These are phyloP conservation scores for Butorides virescens DNA, from an alignment of 2,113 vertebrate genomes.

Conservation along the genomic window DNA sequence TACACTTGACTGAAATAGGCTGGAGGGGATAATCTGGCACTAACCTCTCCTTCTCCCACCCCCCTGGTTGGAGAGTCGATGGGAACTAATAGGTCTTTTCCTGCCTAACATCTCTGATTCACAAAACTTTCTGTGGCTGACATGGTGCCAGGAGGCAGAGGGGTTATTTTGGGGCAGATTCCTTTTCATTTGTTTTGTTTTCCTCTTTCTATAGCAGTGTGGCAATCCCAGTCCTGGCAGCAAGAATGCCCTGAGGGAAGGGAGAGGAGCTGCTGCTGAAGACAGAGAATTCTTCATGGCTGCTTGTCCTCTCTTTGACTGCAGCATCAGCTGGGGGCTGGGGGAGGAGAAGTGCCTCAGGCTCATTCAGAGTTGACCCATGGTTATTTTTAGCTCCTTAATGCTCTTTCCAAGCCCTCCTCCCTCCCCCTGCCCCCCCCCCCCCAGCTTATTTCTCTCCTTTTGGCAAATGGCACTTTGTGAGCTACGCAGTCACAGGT, in stretches of 20 bases:
- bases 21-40: not conserved
- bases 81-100: conserved; percentile 31
- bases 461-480: conserved; percentile 42
- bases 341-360: not conserved
- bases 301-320: conserved; percentile 37
- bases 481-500: conserved; percentile 28
- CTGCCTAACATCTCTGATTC: conserved; percentile 13
- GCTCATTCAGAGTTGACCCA: conserved; percentile 52
- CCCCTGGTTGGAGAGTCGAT: not conserved
- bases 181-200: conserved; percentile 54
- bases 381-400: conserved; percentile 75
- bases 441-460: conserved; percentile 54
- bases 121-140: conserved; percentile 22
- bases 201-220: conserved; percentile 46
- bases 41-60: not conserved
- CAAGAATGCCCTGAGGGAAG: not conserved
- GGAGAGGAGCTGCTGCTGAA: conserved; percentile 11
- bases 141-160: not conserved
- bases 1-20: not conserved
- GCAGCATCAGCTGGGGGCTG: conserved; percentile 17
- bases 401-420: conserved; percentile 42
- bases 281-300: conserved; percentile 26
- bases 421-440: not conserved
- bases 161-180: conserved; percentile 54
- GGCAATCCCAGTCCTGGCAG: conserved; percentile 28